phyloP scores from a whole-genome alignment of 2,113 vertebrate species.

The Nanorana parkeri region DNA sequence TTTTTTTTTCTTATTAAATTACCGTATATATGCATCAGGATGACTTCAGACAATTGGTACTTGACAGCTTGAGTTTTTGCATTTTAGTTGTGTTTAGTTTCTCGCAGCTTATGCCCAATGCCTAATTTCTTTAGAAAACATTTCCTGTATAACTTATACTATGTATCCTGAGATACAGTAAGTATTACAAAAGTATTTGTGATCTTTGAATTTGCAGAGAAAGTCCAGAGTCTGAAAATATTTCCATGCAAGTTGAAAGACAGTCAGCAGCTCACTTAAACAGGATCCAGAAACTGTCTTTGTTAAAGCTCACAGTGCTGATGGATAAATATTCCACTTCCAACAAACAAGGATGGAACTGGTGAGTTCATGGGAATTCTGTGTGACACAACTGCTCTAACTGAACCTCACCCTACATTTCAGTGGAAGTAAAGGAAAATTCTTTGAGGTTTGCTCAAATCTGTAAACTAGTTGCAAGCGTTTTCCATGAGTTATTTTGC shows the following conservation, averaged over 20 bases:
- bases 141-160: no score
- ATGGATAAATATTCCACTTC: slow-evolving; percentile 88
- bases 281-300: slow-evolving; percentile 79
- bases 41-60: no score
- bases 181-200: not conserved
- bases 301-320: slow-evolving; percentile 83
- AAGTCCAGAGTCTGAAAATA: slow-evolving; percentile 60
- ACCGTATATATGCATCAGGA: no score
- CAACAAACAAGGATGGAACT: slow-evolving; percentile 90
- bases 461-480: no score
- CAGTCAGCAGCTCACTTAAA: slow-evolving; percentile 77
- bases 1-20: no score
- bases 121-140: no score
- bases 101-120: no score
- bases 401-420: not conserved
- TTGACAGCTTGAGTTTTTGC: no score
- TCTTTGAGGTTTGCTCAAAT: no score
- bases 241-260: slow-evolving; percentile 64
- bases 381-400: not conserved
- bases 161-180: not conserved
- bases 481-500: no score
- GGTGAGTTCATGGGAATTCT: slow-evolving; percentile 71
- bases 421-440: no score
- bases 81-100: no score
- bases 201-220: slow-evolving; percentile 71